phyloP scores from a whole-genome alignment of 53 echinoderm and acorn worm species.

The Patiria pectinifera region DNA sequence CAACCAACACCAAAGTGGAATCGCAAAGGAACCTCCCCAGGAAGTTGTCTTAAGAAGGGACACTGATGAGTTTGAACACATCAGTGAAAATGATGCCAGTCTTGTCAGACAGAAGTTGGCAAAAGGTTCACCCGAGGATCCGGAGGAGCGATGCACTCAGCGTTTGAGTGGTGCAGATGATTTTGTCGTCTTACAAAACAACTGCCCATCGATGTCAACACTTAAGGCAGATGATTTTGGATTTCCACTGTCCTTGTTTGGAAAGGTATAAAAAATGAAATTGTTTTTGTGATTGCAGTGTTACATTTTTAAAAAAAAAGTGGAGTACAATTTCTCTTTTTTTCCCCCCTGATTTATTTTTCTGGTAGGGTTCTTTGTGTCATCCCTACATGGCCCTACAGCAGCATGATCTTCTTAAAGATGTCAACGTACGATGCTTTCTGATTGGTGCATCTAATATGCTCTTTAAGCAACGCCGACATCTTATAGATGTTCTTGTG shows the following conservation, averaged over 20 bases:
- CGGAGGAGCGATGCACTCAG: conserved; percentile 8
- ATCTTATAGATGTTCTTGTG: conserved; percentile 89
- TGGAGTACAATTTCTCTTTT: not conserved
- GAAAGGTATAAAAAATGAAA: conserved; percentile 75
- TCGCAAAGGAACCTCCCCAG: not conserved
- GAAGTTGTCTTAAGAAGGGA: not conserved
- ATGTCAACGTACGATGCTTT: conserved; percentile 94
- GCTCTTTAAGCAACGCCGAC: conserved; percentile 91
- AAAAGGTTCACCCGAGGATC: not conserved
- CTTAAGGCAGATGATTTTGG: conserved; percentile 86
- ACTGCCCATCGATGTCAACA: conserved; percentile 67
- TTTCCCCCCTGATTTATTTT: conserved; percentile 13
- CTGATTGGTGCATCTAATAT: conserved; percentile 93
- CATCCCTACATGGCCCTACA: conserved; percentile 99
- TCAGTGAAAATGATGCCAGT: not conserved
- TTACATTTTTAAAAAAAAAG: not conserved
- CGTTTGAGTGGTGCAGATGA: conserved; percentile 70
- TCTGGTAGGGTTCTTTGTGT: conserved; percentile 86
- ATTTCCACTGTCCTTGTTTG: conserved; percentile 96
- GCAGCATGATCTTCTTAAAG: conserved; percentile 94
- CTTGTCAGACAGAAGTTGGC: conserved; percentile 33
- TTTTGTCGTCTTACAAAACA: conserved; percentile 80
- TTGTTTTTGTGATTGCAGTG: not conserved
- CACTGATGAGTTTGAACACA: not conserved
- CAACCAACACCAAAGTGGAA: not conserved